phyloP scores from a whole-genome alignment of 2,888 invertebrate species.

The Tricholauxania praeusta region DNA sequence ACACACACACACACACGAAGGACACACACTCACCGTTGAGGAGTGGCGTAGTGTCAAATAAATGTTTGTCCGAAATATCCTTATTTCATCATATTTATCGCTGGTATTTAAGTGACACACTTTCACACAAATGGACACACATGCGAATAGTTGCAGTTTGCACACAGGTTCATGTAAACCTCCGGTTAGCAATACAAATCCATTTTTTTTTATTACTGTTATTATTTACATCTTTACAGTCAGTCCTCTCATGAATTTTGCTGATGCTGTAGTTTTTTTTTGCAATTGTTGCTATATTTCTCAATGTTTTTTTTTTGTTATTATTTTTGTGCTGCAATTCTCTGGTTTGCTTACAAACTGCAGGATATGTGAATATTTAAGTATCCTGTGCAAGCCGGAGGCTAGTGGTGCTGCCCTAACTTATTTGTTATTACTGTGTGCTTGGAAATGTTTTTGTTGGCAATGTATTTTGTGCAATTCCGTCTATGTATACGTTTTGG shows the following conservation, averaged over 20 bases:
- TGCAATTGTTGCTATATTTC: not conserved
- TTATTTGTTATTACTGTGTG: not conserved
- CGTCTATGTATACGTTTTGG: not conserved
- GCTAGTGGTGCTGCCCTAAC: not conserved
- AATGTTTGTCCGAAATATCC: slow-evolving; percentile 14
- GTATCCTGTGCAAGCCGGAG: slow-evolving; percentile 41
- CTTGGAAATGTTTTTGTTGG: not conserved
- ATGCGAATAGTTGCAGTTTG: not conserved
- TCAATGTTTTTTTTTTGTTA: slow-evolving; percentile 12
- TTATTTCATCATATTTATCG: slow-evolving; percentile 34
- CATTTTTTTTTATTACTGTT: slow-evolving; percentile 21
- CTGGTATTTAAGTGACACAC: slow-evolving; percentile 2
- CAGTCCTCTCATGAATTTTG: slow-evolving; percentile 18
- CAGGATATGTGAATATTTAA: slow-evolving; percentile 52
- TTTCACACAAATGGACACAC: not conserved
- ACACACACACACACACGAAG: too few species aligned
- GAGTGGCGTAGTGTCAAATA: not conserved
- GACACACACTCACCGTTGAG: not conserved
- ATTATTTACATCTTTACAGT: slow-evolving; percentile 31
- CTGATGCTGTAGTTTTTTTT: not conserved
- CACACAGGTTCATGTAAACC: not conserved
- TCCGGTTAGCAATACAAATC: not conserved
- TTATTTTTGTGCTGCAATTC: not conserved
- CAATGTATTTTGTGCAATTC: not conserved
- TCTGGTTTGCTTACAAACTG: slow-evolving; percentile 9